Percentiles rank a stretch among this genome's conserved stretches.
phyloP scores from a whole-genome alignment of 2,113 vertebrate species.

The Egretta garzetta region DNA sequence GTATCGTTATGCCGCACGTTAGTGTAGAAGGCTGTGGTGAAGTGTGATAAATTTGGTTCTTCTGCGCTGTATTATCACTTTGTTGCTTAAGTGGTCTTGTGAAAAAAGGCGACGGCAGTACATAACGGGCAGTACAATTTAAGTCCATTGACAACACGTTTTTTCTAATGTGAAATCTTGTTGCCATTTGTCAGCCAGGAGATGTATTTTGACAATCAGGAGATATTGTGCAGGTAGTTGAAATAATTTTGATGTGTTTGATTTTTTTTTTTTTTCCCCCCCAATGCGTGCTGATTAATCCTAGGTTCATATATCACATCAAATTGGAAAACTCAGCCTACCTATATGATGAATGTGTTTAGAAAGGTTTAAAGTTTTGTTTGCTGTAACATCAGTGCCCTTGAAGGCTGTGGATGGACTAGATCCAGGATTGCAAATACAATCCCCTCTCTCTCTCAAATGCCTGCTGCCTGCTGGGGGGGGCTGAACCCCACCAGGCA shows the following conservation, averaged over 20 bases:
- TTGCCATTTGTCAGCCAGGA: background rate
- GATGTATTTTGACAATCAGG: conserved; percentile 24
- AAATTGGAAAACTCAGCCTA: conserved; percentile 8
- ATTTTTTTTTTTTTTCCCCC: background rate
- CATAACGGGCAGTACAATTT: background rate
- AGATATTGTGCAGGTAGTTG: background rate
- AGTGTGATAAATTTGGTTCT: conserved; percentile 32
- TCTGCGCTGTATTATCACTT: background rate
- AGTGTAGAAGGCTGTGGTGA: background rate
- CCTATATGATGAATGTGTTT: background rate
- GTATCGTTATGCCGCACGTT: background rate
- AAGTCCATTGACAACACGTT: background rate
- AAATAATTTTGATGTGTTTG: conserved; percentile 27
- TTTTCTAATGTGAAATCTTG: conserved; percentile 1
- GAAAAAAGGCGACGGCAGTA: background rate
- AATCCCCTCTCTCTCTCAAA: background rate
- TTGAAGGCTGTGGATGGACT: background rate
- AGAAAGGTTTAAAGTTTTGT: background rate
- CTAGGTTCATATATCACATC: background rate
- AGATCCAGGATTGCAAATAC: background rate
- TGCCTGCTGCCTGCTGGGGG: background rate
- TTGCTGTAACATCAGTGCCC: background rate
- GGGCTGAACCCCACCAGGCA: accelerated
- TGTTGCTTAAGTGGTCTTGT: conserved; percentile 12
- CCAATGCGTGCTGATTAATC: conserved; percentile 16